Base-by-base conservation (phyloP, 2,797 vertebrate species). In the Peromyscus aztecus region DNA sequence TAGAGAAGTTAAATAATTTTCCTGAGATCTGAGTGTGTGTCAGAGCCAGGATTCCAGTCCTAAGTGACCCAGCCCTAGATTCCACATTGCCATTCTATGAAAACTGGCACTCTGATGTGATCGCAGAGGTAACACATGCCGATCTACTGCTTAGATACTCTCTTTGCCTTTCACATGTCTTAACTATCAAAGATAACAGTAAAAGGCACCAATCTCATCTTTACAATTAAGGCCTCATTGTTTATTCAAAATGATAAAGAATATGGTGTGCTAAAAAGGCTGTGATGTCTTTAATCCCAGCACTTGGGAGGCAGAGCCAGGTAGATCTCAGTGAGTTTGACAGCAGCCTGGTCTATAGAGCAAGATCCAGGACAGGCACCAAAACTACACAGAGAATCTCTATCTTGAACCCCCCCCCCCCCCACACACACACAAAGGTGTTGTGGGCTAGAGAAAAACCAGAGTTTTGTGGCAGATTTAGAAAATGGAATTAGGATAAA, bases 401-500 rank as follows among this genome's bases (percentile, higher is more conserved):
- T 49, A 12, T 49, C 49, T 49, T 10, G 11, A 49, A 49, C 49
- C 49, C 49, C 49, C 11, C 46, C 46, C 46, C 46, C 6, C 6
- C 4, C 46, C 49, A 49, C 49, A 49, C 11, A 49, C 11, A 43
- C 43, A 43, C 43, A 43, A 49, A 49, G 49, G 11, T 49, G 49
- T 49, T 13, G 5, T 10, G 12, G 11, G 2, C 11, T 23, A 21
- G 17, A 57, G 19, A 19, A 80, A 4, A 86, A 12, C 4, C 16
- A 57, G 11, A 61, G 1, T 92, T 94, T 67, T 43, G 8, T 71
- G 34, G 12, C 29, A 19, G 57, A 61, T 57, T 65, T 87, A 37
- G 27, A 75, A 86, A 31, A 90, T 21, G 13, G 57, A 16, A 52
- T 93, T 83, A 84, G 21, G 29, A 75, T 76, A 90, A 85, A 86